Base-by-base conservation (phyloP, 2,113 vertebrate genomes). In the Oxygymnocypris stewartii region DNA sequence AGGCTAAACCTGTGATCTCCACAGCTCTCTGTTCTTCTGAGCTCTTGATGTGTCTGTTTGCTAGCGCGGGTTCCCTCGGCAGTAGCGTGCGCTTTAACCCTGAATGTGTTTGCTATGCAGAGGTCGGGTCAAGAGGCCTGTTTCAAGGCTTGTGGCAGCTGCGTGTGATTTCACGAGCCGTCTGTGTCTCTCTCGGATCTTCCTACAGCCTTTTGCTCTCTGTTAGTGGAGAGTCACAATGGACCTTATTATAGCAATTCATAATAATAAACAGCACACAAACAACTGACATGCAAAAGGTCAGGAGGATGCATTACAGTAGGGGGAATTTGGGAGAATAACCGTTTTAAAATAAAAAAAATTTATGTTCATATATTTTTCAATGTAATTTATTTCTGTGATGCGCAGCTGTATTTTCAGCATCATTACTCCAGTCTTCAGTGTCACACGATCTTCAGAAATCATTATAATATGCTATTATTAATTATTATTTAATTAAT, bases 161-260 rank as follows among this genome's bases (percentile, higher is more conserved):
- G 93, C 87, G 93, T 94, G 92, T 91, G 89, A 93, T 94, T 94
- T 93, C 91, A 92, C 89, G 81, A 85, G 84, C 84, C 71, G 73
- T 63, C 37, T 49, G 71, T 57, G 91, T 85, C 91, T 88, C 73
- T 89, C 79, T 89, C 79, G 14, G 75, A 86, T 77, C 69, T 87
- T 86, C 47, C 87, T 63, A 88, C 8, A 85, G 67, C 35, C 59
- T 20, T 57, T 79, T 57, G 9, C 49, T 31, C 78, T 79, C 35
- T 14, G 78, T 79, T 25, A 42, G 54, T 4, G 16, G 14, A 77
- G 23, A 16, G 20, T 63, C 37, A 65, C 4, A 9, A 10, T 14
- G 5, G 18, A 61, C 54, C 54, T 42, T 78, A 8, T 79, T 79
- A 40, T 61, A 79, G 54, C 18, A 2, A 6, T 42, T 23, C 0